A percentile compares a stretch with the other conserved stretches of the same genome.
phyloP scores from a whole-genome alignment of 2,888 invertebrate species.

The Eupithecia insigniata region DNA sequence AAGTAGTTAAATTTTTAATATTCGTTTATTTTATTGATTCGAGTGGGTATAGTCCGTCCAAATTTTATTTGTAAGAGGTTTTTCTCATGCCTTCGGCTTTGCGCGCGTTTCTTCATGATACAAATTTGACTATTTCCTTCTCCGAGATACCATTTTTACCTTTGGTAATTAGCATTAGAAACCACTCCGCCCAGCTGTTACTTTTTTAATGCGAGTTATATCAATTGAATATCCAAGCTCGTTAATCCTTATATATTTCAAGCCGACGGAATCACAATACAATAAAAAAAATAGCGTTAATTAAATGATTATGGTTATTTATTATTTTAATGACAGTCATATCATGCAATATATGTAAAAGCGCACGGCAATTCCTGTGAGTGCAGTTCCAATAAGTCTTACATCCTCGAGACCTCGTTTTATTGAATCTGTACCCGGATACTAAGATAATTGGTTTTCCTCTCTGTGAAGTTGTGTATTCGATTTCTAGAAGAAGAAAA shows the following conservation, averaged over 20 bases:
- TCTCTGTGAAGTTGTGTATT: too few relatives aligned
- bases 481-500: neutral
- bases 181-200: neutral
- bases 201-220: neutral
- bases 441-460: neutral
- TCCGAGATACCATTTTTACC: too few relatives aligned
- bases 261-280: too few relatives aligned
- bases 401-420: neutral
- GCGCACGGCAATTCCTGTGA: neutral
- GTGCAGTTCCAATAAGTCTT: neutral
- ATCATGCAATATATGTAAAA: neutral
- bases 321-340: neutral
- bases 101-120: too few relatives aligned
- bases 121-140: too few relatives aligned
- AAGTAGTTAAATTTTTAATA: too few relatives aligned
- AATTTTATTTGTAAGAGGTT: too few relatives aligned
- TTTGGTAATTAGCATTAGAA: too few relatives aligned
- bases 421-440: neutral
- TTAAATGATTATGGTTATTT: neutral
- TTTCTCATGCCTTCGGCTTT: too few relatives aligned
- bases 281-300: neutral
- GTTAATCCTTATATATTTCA: neutral
- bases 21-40: too few relatives aligned
- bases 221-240: neutral
- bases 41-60: too few relatives aligned